Percentiles rank a stretch among this genome's conserved stretches.
phyloP scores from a whole-genome alignment of 2,797 vertebrate species.

The Petrocephalus sullivani region DNA sequence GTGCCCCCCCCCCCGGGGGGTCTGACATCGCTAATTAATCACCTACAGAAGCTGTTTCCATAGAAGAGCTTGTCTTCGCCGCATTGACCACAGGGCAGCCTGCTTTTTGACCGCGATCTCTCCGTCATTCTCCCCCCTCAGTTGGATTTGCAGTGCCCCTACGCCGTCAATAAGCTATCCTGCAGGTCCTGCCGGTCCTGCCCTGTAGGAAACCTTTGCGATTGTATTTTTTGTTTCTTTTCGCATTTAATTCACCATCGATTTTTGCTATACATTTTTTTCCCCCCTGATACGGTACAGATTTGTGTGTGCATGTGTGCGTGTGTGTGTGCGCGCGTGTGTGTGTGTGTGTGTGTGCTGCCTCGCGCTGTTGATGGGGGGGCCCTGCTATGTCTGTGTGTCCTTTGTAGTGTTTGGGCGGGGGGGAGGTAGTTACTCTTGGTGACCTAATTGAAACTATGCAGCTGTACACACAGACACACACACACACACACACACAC shows the following conservation, averaged over 20 bases:
- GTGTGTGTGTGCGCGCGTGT: neutral
- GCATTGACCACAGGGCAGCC: neutral
- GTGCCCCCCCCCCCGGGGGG: neutral
- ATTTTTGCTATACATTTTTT: neutral
- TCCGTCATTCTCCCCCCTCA: constrained; percentile 6
- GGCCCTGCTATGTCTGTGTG: neutral
- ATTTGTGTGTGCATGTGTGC: neutral
- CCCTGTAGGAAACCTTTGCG: constrained; percentile 27
- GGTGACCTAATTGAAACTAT: constrained; percentile 1
- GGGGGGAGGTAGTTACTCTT: neutral
- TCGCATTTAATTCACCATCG: constrained; percentile 1
- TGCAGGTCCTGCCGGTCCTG: constrained; percentile 31
- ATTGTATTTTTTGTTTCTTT: constrained; percentile 3
- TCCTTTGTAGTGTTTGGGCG: neutral
- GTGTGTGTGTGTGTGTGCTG: neutral
- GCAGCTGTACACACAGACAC: neutral
- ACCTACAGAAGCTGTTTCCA: neutral
- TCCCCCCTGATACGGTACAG: neutral
- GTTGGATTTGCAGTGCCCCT: constrained; percentile 19
- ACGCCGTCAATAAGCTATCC: constrained; percentile 56
- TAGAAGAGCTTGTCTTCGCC: neutral
- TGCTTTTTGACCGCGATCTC: neutral
- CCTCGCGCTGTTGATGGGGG: neutral
- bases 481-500: neutral
- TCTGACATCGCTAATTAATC: neutral